Evolutionary conservation across 2,113 vertebrate genomes (phyloP), one percentile per base, ranked within the genome.

Genomic region (Salvelinus alpinus): DNA sequence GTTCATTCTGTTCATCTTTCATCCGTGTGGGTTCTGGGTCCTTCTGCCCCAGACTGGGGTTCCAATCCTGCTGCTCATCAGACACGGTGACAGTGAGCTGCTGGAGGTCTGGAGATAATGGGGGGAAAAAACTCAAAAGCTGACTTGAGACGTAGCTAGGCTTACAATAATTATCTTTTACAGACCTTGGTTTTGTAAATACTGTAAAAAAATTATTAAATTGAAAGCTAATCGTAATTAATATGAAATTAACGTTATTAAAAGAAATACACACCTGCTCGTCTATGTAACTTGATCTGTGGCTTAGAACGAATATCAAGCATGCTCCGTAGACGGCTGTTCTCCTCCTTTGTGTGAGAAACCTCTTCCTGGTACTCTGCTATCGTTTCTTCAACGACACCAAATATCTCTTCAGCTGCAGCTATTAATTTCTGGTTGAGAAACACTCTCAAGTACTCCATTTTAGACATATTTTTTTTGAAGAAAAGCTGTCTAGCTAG

Each of bases 381-480:
- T 70, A 91, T 84, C 11, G 89, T 90, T 59, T 80, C 88, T 59
- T 92, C 88, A 0, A 92, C 88, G 1, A 85, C 91, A 47, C 34
- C 88, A 14, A 88, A 88, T 11, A 90, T 91, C 76, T 92, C 91
- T 66, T 91, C 91, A n/a, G 91, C 91, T 3, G 83, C 89, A 0
- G 84, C 86, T 1, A 78, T 59, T 74, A 92, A 80, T 47, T 84
- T 79, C 16, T 91, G 87, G 78, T 47, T 88, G 18, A 92, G 80
- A 51, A 89, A 91, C 1, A 68, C 85, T 77, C 68, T 86, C 65
- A 92, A 84, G 0, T 85, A 87, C 72, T 76, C 71, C 83, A 91
- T 91, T 34, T 70, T 74, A 48, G 18, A 57, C 25, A 59, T 64
- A n/a, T 48, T 64, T 64, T 2, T 0, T 0, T 5, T 1, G 9